Base-by-base conservation (phyloP, 1,140 invertebrate species). In the Amyelois transitella region DNA sequence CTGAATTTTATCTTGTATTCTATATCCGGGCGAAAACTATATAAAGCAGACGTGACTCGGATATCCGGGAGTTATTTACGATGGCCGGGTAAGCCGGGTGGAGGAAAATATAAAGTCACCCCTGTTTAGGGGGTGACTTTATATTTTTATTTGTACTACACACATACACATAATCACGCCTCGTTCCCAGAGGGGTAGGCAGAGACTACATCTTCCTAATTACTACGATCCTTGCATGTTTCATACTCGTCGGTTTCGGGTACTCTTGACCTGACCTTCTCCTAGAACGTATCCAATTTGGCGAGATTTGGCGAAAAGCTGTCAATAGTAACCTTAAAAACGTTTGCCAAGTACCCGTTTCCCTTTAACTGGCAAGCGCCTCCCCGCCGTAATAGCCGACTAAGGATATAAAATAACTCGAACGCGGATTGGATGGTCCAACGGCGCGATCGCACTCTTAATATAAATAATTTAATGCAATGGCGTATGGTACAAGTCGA, bases 41-140 rank as follows among this genome's bases (percentile, higher is more conserved):
- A 38, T 38, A 38, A n/a, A 38, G 17, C 32, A 38, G 32, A 38
- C 32, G 32, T 38, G 32, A 38, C 32, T 14, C 12, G 32, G 12
- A 14, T 14, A 38, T 38, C 32, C 21, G 44, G 50, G 50, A 56
- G 68, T 62, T 71, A 67, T 71, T 70, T 70, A 70, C 68, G 68
- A 64, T 45, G 51, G 51, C 43, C 44, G 43, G 17, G n/a, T 28
- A 10, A 52, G 53, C 49, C 49, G 38, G 20, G 25, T 6, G 47
- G 38, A 18, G 14, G 10, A 10, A 38, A 38, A 10, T 38, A 38
- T 14, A n/a, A 14, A 38, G 32, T 14, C 10, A 18, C 2, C 8
- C 1, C 25, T 28, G 25, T 28, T 2, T 28, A 10, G 25, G 25
- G n/a, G 25, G 25, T 28, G 25, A 8, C 12, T 28, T 28, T n/a